Base-by-base conservation (phyloP, 2,888 invertebrate species). In the Hipparchia semele region DNA sequence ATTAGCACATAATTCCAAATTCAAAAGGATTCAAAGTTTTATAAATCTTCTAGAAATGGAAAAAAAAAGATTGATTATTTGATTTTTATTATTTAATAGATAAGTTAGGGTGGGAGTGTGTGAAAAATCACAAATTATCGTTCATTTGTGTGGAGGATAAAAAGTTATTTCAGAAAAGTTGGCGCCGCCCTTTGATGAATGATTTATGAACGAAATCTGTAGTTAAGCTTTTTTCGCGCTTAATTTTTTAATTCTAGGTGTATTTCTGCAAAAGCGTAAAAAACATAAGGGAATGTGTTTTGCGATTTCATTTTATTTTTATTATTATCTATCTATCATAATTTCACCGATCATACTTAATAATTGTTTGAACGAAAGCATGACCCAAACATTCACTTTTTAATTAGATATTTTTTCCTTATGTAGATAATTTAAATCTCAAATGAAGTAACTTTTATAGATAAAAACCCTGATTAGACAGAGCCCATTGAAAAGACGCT, bases 71-170 rank as follows among this genome's bases (percentile, higher is more conserved):
- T 77, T 76, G 67, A 78, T 77, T 71, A 54, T 71, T 8, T 51
- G 13, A 60, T 65, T 10, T 72, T 77, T 72, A 68, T 23, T 54
- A 39, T 68, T 68, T 65, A 58, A 68, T 71, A 68, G 61, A 66
- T 54, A 60, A 73, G 76, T 76, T 77, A 77, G 73, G 70, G 80
- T 77, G 87, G 89, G 91, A 84, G 89, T 87, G 92, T 90, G 93
- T 92, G 92, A 87, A 90, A 82, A 92, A 94, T 94, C 86, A 85
- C 90, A 91, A 92, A 94, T 93, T 91, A 90, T 79, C 78, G 79
- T 76, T 77, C 81, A 81, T 85, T 87, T 85, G 83, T 82, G 67
- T 61, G 61, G 39, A 60, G 68, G 67, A 78, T 79, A 82, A 80
- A 60, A 75, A 74, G 77, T 78, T 68, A 71, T 77, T 81, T 79